Base-by-base conservation (phyloP, 2,888 invertebrate genomes). In the Syrphus vitripennis region DNA sequence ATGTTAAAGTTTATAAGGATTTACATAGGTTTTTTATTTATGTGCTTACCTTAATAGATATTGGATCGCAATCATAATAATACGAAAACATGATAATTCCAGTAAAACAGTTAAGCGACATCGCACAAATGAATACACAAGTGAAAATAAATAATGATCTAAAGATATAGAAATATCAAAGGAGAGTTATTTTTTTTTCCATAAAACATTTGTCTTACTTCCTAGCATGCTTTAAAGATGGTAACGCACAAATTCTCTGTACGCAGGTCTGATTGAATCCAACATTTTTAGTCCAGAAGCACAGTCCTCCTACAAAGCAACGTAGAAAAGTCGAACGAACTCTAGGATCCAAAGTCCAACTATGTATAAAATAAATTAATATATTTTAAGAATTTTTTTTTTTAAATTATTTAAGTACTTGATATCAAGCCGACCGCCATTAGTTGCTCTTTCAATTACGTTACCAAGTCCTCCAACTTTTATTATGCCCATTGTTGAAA, bases 211-310 rank as follows among this genome's bases (percentile, higher is more conserved):
- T 57, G 9, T 42, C 63, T 57, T 86, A 91, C 95, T 92, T 91
- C 92, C 93, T 93, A 19, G 95, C 95, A 88, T 94, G 93, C 83
- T 90, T 93, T 61, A 94, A 91, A 1, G 93, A 93, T 1, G 95
- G 94, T 77, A 96, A 92, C 0, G 95, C 94, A 42, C 95, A 93
- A 84, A 95, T 95, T 83, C 96, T 93, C 89, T 96, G 96, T 0
- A 96, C 95, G 93, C 95, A 95, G 59, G 95, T 95, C 91, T 96
- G 96, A 91, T 95, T 95, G n/a, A 95, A 94, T 12, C 95, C 94
- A 89, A 95, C 95, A 89, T 95, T 94, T 1, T 94, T 93, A 7
- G 94, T 93, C 94, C 95, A 95, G 84, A 94, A 93, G 10, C 94
- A 90, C 53, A 94, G 93, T 14, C 95, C 94, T 12, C 94, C 94